A percentile compares a stretch with the other conserved stretches of the same genome.
Conservation (phyloP, 37 sponge, comb jelly and placozoan species). For the Hexactinellida sp. region DNA sequence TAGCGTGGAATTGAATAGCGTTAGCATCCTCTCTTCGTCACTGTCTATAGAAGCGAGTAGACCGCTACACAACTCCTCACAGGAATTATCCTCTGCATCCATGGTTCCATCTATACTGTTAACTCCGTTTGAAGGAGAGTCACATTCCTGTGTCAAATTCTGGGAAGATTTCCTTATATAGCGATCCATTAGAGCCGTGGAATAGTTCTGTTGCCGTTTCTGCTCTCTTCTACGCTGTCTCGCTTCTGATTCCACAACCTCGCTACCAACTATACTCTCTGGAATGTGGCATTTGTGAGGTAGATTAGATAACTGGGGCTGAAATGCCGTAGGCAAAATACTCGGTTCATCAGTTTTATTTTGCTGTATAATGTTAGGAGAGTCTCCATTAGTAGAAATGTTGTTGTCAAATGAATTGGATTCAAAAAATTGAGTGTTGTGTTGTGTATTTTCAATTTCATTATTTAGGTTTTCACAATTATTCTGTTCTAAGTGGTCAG, state of each 20-base stretch:
- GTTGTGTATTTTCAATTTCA: background rate
- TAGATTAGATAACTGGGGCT: background rate
- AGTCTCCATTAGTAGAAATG: background rate
- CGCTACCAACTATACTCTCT: background rate
- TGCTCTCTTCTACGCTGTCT: slow-evolving; percentile 5
- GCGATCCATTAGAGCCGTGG: background rate
- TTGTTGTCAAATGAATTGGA: background rate
- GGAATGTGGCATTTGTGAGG: background rate
- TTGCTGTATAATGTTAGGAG: background rate
- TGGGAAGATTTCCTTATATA: background rate
- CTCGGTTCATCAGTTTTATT: background rate
- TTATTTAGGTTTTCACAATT: background rate
- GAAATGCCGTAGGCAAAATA: background rate
- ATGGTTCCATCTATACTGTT: background rate
- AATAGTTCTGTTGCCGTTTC: slow-evolving; percentile 3
- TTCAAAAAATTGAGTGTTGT: background rate
- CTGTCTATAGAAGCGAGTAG: background rate
- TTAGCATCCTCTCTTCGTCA: background rate
- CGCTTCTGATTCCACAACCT: background rate
- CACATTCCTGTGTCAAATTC: background rate
- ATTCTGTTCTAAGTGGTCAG: background rate
- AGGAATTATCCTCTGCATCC: background rate
- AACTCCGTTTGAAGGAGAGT: background rate
- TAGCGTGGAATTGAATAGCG: background rate
- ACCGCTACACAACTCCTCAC: background rate